Conservation (phyloP, 2,113 vertebrate genomes). For the Tachuris rubrigastra region DNA sequence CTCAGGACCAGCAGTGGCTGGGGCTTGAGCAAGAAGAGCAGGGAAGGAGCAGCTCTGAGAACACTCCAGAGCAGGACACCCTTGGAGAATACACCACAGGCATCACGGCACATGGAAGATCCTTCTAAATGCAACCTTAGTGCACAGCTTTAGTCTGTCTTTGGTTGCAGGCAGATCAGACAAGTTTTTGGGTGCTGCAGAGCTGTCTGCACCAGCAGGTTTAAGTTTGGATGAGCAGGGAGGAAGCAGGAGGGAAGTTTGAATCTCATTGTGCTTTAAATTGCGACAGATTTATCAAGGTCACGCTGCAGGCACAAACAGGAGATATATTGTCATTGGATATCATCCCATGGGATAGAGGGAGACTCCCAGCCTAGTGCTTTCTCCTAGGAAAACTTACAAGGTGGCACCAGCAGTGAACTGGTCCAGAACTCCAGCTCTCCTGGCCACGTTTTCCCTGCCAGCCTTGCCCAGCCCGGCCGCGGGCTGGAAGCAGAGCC, state of each 20-base stretch:
- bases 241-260: not conserved
- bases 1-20: not conserved
- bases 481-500: not conserved
- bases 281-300: not conserved
- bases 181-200: not conserved
- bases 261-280: not conserved
- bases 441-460: accelerated
- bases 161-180: not conserved
- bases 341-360: accelerated
- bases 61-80: not conserved
- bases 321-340: not conserved
- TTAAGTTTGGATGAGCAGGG: not conserved
- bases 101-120: accelerated
- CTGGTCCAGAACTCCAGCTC: accelerated
- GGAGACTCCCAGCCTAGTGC: not conserved
- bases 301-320: not conserved
- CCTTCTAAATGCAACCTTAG: not conserved
- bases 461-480: not conserved
- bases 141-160: not conserved
- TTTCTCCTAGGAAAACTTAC: not conserved
- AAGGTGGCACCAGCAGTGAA: accelerated
- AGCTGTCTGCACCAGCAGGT: not conserved
- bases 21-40: not conserved
- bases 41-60: not conserved
- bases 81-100: not conserved